Evolutionary conservation across 2,888 invertebrate species (phyloP).

Genomic region (Chesias legatella): DNA sequence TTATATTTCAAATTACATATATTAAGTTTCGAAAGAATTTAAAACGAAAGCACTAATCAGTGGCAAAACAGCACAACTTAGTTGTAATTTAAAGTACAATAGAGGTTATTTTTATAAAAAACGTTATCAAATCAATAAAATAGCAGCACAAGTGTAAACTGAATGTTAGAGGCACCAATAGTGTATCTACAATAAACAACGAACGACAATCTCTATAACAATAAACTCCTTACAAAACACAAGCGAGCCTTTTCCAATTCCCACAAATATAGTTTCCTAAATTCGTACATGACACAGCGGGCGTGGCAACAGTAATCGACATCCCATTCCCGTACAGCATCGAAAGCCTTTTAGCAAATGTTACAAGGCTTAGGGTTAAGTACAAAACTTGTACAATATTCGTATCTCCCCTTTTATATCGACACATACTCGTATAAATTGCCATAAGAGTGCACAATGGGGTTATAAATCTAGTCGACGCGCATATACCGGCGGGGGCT

Average conservation of each 20-base stretch:
- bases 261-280: slow-evolving; percentile 18
- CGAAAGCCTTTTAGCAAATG: slow-evolving; percentile 32
- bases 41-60: too few species aligned
- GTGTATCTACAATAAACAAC: slow-evolving; percentile 17
- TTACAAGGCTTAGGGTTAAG: slow-evolving; percentile 21
- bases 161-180: slow-evolving; percentile 1
- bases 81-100: too few species aligned
- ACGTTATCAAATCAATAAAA: too few species aligned
- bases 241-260: slow-evolving; percentile 15
- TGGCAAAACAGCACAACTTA: too few species aligned
- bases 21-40: too few species aligned
- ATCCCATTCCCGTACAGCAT: slow-evolving; percentile 24
- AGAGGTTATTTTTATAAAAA: too few species aligned
- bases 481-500: slow-evolving; percentile 22
- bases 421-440: slow-evolving; percentile 24
- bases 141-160: too few species aligned
- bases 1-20: too few species aligned
- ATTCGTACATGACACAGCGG: slow-evolving; percentile 23
- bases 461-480: slow-evolving; percentile 31
- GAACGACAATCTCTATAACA: slow-evolving; percentile 13
- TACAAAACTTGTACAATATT: slow-evolving; percentile 16
- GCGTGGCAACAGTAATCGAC: slow-evolving; percentile 27
- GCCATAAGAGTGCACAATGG: slow-evolving; percentile 28
- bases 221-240: slow-evolving; percentile 21
- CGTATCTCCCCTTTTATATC: slow-evolving; percentile 23